Base-by-base conservation (phyloP, 2,797 vertebrate genomes). In the Oryzias sinensis region DNA sequence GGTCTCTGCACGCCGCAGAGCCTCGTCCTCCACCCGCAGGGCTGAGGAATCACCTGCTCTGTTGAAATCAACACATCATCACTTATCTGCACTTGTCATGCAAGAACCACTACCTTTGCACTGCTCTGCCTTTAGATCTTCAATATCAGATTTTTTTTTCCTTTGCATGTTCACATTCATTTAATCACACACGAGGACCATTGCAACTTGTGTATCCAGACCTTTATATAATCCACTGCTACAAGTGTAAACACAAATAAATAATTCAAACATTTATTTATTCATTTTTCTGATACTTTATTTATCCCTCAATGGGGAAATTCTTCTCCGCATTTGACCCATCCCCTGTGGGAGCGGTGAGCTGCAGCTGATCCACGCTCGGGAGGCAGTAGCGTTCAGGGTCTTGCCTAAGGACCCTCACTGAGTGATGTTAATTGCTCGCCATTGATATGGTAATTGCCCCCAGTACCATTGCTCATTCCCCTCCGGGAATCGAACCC, bases 1-100 rank as follows among this genome's bases (percentile, higher is more conserved):
- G n/a, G 43, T 54, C 72, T 77, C 62, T 63, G 53, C 55, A 58
- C 44, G 29, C 74, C 54, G 50, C 62, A 40, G 64, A 64, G 48
- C 64, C 55, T 56, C 53, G 68, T n/a, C 43, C 0, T 54, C 70
- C 47, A 52, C 76, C 77, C 65, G 56, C 33, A 1, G 62, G 64
- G 75, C 62, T 68, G 71, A 86, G 73, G 74, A 74, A 87, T 86
- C 81, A 82, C 84, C 77, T 80, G 80, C 72, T 70, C 56, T 49
- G 14, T 63, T 53, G 77, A 77, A 80, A 80, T 68, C 70, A 78
- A 75, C 72, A 81, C 65, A 59, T 84, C 88, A 88, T 89, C 74
- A 65, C 83, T 89, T 88, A 88, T 86, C 84, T 74, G 58, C 77
- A 65, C 71, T 69, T 77, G 84, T 76, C 74, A 76, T 70, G 75